A percentile compares a stretch with the other conserved stretches of the same genome.
Evolutionary conservation across 2,888 invertebrate genomes (phyloP).

Genomic region (Hermaeophaga mercurialis): DNA sequence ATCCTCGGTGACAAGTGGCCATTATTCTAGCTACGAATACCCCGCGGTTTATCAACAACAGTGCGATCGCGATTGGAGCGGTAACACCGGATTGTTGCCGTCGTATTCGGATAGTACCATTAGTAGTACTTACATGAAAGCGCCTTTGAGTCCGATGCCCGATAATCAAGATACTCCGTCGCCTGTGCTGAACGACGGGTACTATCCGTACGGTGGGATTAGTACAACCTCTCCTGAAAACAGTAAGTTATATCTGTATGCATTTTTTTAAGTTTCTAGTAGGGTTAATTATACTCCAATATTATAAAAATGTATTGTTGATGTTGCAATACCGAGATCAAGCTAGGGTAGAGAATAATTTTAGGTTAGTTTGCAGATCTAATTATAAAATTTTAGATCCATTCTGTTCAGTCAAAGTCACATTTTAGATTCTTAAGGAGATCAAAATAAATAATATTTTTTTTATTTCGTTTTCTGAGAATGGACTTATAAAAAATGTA

Average conservation of each 20-base stretch:
- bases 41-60: slow-evolving; percentile 51
- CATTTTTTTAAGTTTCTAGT: too few relatives aligned
- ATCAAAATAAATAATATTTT: too few relatives aligned
- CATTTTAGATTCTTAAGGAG: too few relatives aligned
- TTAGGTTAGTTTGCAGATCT: too few relatives aligned
- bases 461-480: too few relatives aligned
- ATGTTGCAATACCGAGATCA: too few relatives aligned
- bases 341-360: too few relatives aligned
- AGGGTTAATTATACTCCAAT: too few relatives aligned
- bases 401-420: too few relatives aligned
- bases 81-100: slow-evolving; percentile 45
- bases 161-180: slow-evolving; percentile 53
- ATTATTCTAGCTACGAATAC: slow-evolving; percentile 54
- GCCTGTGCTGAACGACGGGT: slow-evolving; percentile 50
- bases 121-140: slow-evolving; percentile 52
- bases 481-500: too few relatives aligned
- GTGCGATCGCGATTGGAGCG: slow-evolving; percentile 41
- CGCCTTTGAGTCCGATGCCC: slow-evolving; percentile 55
- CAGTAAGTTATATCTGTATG: slow-evolving; percentile 55
- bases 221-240: slow-evolving; percentile 52
- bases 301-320: too few relatives aligned
- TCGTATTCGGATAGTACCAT: slow-evolving; percentile 50
- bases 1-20: slow-evolving; percentile 37
- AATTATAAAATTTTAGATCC: too few relatives aligned
- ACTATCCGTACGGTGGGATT: slow-evolving; percentile 54